A percentile compares a stretch with the other conserved stretches of the same genome.
phyloP scores from a whole-genome alignment of 2,888 invertebrate species.

The Drosophila nigricruria region DNA sequence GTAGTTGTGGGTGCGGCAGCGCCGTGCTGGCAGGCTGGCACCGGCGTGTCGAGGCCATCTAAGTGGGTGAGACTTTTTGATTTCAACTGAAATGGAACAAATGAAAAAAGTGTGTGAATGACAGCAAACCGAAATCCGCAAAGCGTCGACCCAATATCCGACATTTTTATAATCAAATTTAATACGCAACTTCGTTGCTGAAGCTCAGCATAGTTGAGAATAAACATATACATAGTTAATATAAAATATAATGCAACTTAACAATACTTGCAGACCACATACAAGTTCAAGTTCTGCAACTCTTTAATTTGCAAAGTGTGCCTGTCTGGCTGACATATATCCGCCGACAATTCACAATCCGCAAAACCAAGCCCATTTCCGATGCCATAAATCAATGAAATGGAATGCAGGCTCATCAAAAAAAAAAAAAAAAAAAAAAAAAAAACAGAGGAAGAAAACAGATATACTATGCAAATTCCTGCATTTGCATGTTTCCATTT shows the following conservation, averaged over 20 bases:
- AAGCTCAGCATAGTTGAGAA: not conserved
- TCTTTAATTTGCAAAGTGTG: not conserved
- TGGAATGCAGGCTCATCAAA: slow-evolving; percentile 10
- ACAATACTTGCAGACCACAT: not conserved
- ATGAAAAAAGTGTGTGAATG: slow-evolving; percentile 39
- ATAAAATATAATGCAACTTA: not conserved
- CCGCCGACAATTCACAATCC: slow-evolving; percentile 2
- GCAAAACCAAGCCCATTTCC: not conserved
- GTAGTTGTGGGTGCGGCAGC: slow-evolving; percentile 45
- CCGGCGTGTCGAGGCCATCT: slow-evolving; percentile 88
- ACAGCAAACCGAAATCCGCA: slow-evolving; percentile 19
- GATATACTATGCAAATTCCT: slow-evolving; percentile 10
- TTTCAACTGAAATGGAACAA: slow-evolving; percentile 87
- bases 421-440: not conserved
- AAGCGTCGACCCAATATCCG: slow-evolving; percentile 31
- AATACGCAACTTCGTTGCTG: not conserved
- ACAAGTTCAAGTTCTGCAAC: not conserved
- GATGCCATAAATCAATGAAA: slow-evolving; percentile 17
- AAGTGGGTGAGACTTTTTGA: slow-evolving; percentile 91
- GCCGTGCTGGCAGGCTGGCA: slow-evolving; percentile 81
- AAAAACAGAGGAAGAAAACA: not conserved
- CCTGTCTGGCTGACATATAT: not conserved
- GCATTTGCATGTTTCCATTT: slow-evolving; percentile 21
- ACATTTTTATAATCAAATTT: slow-evolving; percentile 24
- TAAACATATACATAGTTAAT: not conserved